phyloP scores from a whole-genome alignment of 2,113 vertebrate species.

The Bufo gargarizans region DNA sequence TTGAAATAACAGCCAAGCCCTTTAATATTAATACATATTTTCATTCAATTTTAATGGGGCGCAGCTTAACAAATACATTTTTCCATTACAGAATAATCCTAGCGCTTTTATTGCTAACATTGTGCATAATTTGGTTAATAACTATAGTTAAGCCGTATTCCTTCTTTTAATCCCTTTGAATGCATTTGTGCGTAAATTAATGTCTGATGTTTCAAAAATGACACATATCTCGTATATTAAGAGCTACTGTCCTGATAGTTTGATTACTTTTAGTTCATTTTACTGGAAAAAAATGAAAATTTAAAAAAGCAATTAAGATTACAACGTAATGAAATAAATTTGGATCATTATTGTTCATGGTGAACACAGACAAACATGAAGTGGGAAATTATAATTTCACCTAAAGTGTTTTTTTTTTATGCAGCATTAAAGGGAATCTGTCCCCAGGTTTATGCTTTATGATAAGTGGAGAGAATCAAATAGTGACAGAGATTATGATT shows the following conservation, averaged over 20 bases:
- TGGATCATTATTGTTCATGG: not conserved
- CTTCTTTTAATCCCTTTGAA: constrained; percentile 20
- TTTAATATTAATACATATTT: constrained; percentile 51
- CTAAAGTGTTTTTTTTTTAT: not conserved
- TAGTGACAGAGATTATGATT: too few species aligned
- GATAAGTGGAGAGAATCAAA: too few species aligned
- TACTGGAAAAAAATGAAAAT: not conserved
- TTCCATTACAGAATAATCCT: constrained; percentile 29
- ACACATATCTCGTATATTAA: not conserved
- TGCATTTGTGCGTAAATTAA: constrained; percentile 1
- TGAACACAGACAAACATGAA: not conserved
- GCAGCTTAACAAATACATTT: not conserved
- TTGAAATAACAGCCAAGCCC: not conserved
- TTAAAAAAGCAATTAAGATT: constrained; percentile 4
- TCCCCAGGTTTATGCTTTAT: too few species aligned
- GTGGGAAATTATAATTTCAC: not conserved
- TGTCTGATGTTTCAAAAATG: not conserved
- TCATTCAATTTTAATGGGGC: constrained; percentile 35
- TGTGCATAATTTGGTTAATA: constrained; percentile 26
- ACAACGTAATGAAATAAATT: not conserved
- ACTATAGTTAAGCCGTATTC: constrained; percentile 14
- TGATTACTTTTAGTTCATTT: not conserved
- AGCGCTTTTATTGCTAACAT: constrained; percentile 26
- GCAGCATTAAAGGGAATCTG: not conserved
- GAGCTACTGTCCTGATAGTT: not conserved